Conservation (phyloP, 2,797 vertebrate genomes). For the Hirundo rustica region DNA sequence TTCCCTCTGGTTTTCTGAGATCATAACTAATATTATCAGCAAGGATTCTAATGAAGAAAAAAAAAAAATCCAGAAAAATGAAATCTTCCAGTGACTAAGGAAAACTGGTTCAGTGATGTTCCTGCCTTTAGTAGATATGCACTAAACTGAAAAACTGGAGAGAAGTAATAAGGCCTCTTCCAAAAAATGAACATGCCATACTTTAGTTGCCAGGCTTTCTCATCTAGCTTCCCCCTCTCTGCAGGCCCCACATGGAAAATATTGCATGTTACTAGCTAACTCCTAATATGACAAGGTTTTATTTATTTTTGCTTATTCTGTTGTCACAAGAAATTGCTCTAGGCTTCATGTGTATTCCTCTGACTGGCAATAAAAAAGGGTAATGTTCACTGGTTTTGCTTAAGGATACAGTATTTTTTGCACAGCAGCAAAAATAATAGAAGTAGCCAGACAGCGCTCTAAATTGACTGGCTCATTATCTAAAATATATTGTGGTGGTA, state of each 20-base stretch:
- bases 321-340: neutral
- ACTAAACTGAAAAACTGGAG: neutral
- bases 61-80: neutral
- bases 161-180: neutral
- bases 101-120: neutral
- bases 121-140: neutral
- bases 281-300: neutral
- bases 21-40: neutral
- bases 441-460: neutral
- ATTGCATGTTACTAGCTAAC: neutral
- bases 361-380: neutral
- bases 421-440: constrained; percentile 10
- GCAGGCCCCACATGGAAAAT: neutral
- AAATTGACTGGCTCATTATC: constrained; percentile 37
- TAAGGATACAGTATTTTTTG: neutral
- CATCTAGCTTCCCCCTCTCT: neutral
- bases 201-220: neutral
- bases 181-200: neutral
- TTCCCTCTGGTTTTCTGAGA: neutral
- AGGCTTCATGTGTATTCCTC: neutral
- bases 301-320: constrained; percentile 1
- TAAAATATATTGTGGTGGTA: constrained; percentile 7
- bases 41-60: neutral
- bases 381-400: constrained; percentile 14
- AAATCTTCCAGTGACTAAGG: neutral